phyloP scores from a whole-genome alignment of 2,113 vertebrate species.

The Numenius arquata region DNA sequence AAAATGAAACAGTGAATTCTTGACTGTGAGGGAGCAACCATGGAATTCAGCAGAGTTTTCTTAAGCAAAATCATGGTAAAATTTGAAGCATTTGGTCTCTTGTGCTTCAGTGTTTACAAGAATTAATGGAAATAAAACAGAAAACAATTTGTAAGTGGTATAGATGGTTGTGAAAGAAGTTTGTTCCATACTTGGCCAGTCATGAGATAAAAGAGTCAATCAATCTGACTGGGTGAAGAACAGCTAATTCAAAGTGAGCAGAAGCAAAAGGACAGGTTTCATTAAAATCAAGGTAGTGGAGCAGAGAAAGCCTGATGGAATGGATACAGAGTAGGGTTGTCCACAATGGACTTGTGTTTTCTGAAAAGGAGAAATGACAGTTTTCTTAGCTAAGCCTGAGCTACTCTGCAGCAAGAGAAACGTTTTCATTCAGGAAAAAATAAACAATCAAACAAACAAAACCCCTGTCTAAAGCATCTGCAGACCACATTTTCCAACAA shows the following conservation, averaged over 20 bases:
- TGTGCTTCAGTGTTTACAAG: neutral
- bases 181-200: conserved; percentile 35
- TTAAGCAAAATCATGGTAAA: neutral
- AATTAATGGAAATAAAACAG: neutral
- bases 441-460: neutral
- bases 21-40: neutral
- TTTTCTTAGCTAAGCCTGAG: neutral
- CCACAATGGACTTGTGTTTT: neutral
- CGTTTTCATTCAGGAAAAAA: neutral
- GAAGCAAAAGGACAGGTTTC: conserved; percentile 37
- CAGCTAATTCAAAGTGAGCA: conserved; percentile 25
- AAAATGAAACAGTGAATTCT: neutral
- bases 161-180: neutral
- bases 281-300: conserved; percentile 45
- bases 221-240: conserved; percentile 34
- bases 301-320: conserved; percentile 17
- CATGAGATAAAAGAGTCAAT: conserved; percentile 37
- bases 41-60: neutral
- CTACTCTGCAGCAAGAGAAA: neutral
- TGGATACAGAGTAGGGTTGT: neutral
- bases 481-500: neutral
- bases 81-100: neutral
- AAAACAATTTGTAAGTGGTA: neutral
- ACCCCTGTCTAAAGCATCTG: neutral
- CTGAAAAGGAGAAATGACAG: neutral